Percentiles rank a stretch among this genome's conserved stretches.
These are phyloP conservation scores for Grallaria varia DNA, from an alignment of 2,113 vertebrate species.

Conservation along the genomic window DNA sequence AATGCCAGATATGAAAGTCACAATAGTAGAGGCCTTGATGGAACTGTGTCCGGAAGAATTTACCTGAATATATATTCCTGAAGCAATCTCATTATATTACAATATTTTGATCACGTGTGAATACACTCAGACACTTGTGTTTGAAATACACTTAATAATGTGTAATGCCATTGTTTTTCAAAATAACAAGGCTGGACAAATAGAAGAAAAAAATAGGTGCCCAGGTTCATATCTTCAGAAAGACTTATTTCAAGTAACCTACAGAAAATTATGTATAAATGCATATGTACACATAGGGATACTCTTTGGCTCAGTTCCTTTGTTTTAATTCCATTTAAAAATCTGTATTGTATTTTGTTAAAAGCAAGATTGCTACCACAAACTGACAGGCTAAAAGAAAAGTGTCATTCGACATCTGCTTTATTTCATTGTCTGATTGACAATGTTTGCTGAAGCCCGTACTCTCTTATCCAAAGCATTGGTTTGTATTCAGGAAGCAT, in stretches of 20 bases:
- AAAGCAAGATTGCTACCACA: background rate
- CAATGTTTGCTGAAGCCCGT: background rate
- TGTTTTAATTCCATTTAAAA: background rate
- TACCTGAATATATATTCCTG: background rate
- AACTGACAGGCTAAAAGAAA: background rate
- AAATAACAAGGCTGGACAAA: background rate
- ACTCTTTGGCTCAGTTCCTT: background rate
- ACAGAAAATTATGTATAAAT: background rate
- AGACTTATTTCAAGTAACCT: background rate
- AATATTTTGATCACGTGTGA: background rate
- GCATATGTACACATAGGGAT: background rate
- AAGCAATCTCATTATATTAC: background rate
- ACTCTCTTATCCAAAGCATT: background rate
- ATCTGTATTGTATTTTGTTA: background rate
- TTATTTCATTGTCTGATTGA: background rate
- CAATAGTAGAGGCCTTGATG: background rate
- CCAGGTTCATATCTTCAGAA: background rate
- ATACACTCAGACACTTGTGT: background rate
- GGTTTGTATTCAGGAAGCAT: background rate
- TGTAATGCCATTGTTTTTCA: background rate
- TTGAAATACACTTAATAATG: background rate
- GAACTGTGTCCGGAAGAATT: conserved; percentile 3
- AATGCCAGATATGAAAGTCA: conserved; percentile 16
- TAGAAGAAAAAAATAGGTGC: background rate
- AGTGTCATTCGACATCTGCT: background rate